phyloP scores from a whole-genome alignment of 2,888 invertebrate genomes.

The Hofmannophila pseudospretella region DNA sequence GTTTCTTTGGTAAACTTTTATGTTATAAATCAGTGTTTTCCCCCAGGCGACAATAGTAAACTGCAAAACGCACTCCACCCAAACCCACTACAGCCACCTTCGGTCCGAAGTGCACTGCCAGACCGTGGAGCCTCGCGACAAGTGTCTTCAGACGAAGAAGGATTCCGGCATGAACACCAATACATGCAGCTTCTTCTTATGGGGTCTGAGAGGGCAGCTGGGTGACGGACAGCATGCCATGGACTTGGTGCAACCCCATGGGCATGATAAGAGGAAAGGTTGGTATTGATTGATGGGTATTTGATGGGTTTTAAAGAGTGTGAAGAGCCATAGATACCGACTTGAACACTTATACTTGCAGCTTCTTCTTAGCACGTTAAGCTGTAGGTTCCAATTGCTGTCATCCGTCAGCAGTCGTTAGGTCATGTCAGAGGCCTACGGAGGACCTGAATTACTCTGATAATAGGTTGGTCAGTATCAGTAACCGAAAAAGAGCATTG shows the following conservation, averaged over 20 bases:
- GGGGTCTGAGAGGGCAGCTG: conserved; percentile 75
- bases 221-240: conserved; percentile 77
- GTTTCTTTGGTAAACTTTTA: too few species aligned
- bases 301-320: neutral
- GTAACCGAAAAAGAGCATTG: too few species aligned
- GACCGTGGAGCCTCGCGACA: conserved; percentile 68
- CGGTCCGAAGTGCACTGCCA: conserved; percentile 80
- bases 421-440: too few species aligned
- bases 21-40: too few species aligned
- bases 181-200: conserved; percentile 52
- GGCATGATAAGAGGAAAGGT: conserved; percentile 34
- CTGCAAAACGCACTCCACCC: conserved; percentile 82
- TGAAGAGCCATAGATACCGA: too few species aligned
- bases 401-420: too few species aligned
- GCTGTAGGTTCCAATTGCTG: too few species aligned
- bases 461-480: too few species aligned
- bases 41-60: conserved; percentile 80
- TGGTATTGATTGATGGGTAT: too few species aligned
- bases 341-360: too few species aligned
- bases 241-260: conserved; percentile 29
- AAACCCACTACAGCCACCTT: conserved; percentile 82
- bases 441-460: too few species aligned
- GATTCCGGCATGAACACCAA: conserved; percentile 45
- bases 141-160: conserved; percentile 49
- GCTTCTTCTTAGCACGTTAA: too few species aligned